Evolutionary conservation across 2,113 vertebrate genomes (phyloP), one percentile per base, ranked within the genome.

Genomic region (Psephotus haematonotus): DNA sequence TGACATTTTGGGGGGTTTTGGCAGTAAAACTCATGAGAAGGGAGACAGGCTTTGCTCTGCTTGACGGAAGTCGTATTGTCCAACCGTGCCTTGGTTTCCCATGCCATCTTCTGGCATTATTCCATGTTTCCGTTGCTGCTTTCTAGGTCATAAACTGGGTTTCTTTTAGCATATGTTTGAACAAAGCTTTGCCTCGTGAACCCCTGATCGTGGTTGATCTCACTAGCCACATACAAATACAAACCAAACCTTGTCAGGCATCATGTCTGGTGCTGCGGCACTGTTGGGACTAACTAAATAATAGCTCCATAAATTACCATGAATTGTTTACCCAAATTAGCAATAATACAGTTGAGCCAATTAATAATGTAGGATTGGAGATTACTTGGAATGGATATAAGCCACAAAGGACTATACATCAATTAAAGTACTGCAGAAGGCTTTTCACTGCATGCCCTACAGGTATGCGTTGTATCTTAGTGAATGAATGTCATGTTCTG

Each of bases 361-460:
- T 93, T 93, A 86, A 93, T 88, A 86, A 49, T n/a, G 43, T n/a
- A 71, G 46, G 44, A 47, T 86, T 77, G 79, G 77, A 85, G 70
- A 70, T 87, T 57, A 33, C 67, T 92, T 87, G 62, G 91, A 87
- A 82, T 11, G 17, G 23, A 7, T 86, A 12, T 33, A 59, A 82
- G 59, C 88, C 93, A n/a, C 92, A 75, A 39, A 78, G 92, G 92
- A 74, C 72, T 46, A 1, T 41, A 37, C 67, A 35, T 94, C 88
- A 95, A 47, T 89, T 87, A 44, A 95, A 95, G 75, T 17, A 23
- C 57, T 74, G 70, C 63, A 83, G 85, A 89, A 93, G 41, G 63
- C 89, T 93, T 60, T 91, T 92, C 82, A 62, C 10, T 29, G 39
- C 33, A 47, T 93, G 92, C 84, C 92, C 90, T 76, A 85, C 90